A percentile compares a stretch with the other conserved stretches of the same genome.
These are phyloP conservation scores for Onthophagus sagittarius DNA, from an alignment of 2,888 invertebrate genomes.

Conservation along the genomic window DNA sequence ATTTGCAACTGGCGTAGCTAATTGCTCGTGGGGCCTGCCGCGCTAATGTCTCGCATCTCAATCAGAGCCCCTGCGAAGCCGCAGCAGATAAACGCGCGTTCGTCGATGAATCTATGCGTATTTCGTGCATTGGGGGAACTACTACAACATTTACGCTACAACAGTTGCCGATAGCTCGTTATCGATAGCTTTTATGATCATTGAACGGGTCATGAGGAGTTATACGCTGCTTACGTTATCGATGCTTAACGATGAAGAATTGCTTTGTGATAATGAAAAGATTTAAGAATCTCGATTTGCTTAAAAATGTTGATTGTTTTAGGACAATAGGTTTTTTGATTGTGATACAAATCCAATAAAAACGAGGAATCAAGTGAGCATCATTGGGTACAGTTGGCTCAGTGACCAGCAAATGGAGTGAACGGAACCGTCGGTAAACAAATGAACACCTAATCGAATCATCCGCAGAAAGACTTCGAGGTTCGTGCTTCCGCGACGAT, in stretches of 20 bases:
- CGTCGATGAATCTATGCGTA: neutral
- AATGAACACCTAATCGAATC: constrained; percentile 48
- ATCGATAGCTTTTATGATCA: neutral
- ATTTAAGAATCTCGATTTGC: too few relatives aligned
- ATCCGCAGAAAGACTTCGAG: constrained; percentile 32
- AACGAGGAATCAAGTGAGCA: constrained; percentile 36
- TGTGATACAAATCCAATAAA: constrained; percentile 26
- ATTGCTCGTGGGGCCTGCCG: neutral
- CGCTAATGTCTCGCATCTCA: neutral
- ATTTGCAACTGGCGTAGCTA: neutral
- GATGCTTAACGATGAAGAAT: too few relatives aligned
- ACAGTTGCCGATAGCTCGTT: neutral
- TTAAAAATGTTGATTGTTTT: neutral
- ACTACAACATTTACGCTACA: neutral
- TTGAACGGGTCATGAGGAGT: neutral
- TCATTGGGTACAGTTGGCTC: constrained; percentile 40
- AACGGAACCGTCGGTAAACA: constrained; percentile 44
- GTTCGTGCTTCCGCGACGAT: constrained; percentile 11
- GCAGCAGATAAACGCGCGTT: neutral
- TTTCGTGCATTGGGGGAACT: neutral
- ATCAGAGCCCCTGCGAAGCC: neutral
- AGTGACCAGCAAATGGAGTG: constrained; percentile 48
- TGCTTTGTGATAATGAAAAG: too few relatives aligned
- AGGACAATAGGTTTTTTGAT: neutral
- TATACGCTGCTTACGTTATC: neutral